Conservation (phyloP, 2,113 vertebrate genomes). For the Arvicanthis niloticus region DNA sequence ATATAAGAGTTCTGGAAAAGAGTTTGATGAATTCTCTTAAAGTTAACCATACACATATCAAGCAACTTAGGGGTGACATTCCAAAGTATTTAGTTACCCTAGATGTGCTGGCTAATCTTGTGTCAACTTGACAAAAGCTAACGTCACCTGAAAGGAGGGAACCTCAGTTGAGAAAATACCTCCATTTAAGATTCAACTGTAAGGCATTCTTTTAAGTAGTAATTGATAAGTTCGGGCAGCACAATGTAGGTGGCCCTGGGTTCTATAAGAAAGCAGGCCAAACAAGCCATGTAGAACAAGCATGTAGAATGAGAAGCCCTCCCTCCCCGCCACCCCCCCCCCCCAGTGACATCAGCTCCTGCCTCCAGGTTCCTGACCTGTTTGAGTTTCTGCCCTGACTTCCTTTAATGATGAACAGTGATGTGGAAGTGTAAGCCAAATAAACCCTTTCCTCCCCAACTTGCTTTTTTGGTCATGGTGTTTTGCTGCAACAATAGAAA, state of each 20-base stretch:
- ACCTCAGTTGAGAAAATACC: background rate
- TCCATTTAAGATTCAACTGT: background rate
- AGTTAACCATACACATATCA: background rate
- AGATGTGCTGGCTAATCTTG: background rate
- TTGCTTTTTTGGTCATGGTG: background rate
- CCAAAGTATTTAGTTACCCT: background rate
- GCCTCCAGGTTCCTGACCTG: background rate
- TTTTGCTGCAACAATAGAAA: background rate
- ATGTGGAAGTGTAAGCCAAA: background rate
- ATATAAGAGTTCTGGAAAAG: constrained; percentile 37
- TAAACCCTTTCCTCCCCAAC: background rate
- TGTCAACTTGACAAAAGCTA: background rate
- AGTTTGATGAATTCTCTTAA: background rate
- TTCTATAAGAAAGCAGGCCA: background rate
- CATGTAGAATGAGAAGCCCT: background rate
- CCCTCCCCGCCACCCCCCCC: background rate
- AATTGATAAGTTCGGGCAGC: background rate
- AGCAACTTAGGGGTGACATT: background rate
- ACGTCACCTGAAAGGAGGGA: background rate
- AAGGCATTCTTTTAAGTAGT: background rate
- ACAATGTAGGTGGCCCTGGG: background rate
- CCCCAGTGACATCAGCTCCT: background rate
- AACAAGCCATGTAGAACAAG: background rate
- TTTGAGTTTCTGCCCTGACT: background rate
- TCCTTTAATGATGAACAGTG: background rate